Evolutionary conservation across 2,113 vertebrate species (phyloP).

Genomic region (Saguinus imperator): DNA sequence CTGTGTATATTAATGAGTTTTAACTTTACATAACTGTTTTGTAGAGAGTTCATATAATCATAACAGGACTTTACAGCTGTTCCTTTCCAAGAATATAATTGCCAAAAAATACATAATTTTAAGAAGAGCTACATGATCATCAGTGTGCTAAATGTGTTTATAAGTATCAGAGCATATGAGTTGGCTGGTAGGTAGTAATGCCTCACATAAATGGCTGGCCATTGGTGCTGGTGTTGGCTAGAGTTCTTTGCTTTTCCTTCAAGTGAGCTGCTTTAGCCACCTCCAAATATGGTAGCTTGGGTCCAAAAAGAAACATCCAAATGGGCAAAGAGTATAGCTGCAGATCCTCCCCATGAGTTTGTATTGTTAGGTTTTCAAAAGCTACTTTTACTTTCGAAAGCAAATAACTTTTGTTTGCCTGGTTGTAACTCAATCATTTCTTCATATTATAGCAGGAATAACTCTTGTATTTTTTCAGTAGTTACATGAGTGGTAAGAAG

Average conservation of each 20-base stretch:
- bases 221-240: neutral
- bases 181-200: neutral
- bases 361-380: neutral
- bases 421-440: neutral
- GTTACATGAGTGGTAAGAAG: neutral
- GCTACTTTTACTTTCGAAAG: neutral
- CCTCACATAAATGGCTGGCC: neutral
- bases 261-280: neutral
- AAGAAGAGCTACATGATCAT: neutral
- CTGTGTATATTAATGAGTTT: neutral
- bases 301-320: neutral
- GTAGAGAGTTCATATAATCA: neutral
- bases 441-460: neutral
- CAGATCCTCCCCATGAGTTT: neutral
- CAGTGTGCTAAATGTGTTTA: neutral
- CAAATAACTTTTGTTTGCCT: neutral
- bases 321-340: neutral
- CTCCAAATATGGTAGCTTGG: neutral
- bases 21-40: neutral
- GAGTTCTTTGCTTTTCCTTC: neutral
- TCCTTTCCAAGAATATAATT: neutral
- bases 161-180: neutral
- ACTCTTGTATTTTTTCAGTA: neutral
- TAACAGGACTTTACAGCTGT: neutral
- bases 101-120: neutral